phyloP scores from a whole-genome alignment of 2,113 vertebrate genomes.

The Mesitornis unicolor region DNA sequence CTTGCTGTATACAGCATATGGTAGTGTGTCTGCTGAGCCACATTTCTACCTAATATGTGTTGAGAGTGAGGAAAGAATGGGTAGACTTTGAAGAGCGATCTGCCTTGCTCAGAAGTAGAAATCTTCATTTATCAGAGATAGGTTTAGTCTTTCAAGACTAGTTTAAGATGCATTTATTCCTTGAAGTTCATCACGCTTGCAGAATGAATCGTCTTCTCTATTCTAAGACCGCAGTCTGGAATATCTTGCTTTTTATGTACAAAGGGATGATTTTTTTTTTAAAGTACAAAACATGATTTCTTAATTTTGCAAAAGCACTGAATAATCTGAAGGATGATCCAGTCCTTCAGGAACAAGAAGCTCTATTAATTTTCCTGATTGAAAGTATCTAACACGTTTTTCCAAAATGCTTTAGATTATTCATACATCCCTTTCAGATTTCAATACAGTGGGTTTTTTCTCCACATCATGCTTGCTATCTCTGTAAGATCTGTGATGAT shows the following conservation, averaged over 20 bases:
- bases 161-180: neutral
- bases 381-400: neutral
- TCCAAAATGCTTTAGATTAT: neutral
- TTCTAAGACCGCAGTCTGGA: neutral
- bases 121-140: neutral
- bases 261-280: neutral
- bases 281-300: neutral
- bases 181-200: neutral
- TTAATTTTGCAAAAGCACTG: neutral
- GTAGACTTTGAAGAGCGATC: neutral
- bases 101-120: neutral
- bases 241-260: neutral
- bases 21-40: neutral
- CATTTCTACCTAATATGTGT: neutral
- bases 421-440: neutral
- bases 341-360: neutral
- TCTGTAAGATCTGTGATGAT: neutral
- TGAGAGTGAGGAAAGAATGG: neutral
- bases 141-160: neutral
- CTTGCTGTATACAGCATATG: neutral
- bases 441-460: neutral
- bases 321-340: neutral
- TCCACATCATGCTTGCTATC: neutral
- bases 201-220: neutral
- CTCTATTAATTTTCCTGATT: neutral